phyloP scores from a whole-genome alignment of 2,797 vertebrate genomes.

The Pseudochirops corinnae region DNA sequence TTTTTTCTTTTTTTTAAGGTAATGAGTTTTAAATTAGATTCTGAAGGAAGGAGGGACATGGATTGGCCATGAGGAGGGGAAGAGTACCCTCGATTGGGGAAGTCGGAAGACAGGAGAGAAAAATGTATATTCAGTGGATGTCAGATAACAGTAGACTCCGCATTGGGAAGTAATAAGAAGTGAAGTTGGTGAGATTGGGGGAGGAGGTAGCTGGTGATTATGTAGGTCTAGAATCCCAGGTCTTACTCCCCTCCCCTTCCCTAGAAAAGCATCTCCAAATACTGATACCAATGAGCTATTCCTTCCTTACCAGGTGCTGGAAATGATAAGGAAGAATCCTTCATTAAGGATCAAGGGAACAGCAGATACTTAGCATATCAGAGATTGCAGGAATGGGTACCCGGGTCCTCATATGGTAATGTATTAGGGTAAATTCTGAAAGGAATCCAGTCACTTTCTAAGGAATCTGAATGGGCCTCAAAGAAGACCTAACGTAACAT shows the following conservation, averaged over 20 bases:
- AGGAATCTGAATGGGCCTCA: conserved; percentile 55
- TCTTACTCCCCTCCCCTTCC: conserved; percentile 9
- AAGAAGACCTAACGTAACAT: neutral
- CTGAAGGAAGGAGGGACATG: conserved; percentile 35
- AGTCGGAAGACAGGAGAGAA: conserved; percentile 62
- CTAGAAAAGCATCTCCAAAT: neutral
- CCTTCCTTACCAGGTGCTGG: conserved; percentile 21
- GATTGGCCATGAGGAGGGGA: conserved; percentile 7
- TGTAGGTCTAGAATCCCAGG: conserved; percentile 41
- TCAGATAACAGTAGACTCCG: conserved; percentile 63
- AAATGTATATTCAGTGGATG: conserved; percentile 67
- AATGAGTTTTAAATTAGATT: conserved; percentile 51
- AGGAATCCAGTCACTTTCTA: conserved; percentile 60
- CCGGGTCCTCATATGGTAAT: conserved; percentile 42
- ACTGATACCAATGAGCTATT: conserved; percentile 7
- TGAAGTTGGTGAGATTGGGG: conserved; percentile 61
- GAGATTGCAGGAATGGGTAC: conserved; percentile 45
- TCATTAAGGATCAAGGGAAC: conserved; percentile 30
- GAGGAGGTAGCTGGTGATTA: conserved; percentile 47
- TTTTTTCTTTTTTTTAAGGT: neutral
- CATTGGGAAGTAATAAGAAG: conserved; percentile 61
- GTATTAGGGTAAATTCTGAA: conserved; percentile 39
- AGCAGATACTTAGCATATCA: conserved; percentile 43
- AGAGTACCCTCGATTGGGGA: conserved; percentile 44
- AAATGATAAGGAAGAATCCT: conserved; percentile 47